Evolutionary conservation across 2,888 invertebrate genomes (phyloP).

Genomic region (Netelia inedita): DNA sequence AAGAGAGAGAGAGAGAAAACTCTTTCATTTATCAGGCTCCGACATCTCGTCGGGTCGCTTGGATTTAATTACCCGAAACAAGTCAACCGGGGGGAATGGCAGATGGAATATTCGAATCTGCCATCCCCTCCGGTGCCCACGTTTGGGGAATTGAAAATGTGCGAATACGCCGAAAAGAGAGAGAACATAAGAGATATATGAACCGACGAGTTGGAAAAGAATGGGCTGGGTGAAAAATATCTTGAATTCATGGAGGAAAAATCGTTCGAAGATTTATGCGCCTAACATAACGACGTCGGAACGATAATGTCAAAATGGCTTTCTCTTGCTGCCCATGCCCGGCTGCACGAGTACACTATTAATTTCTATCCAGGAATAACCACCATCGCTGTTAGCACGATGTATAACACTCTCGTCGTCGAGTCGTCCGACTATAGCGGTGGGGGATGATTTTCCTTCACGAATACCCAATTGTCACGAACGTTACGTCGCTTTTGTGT

Average conservation of each 20-base stretch:
- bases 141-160: constrained; percentile 52
- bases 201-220: constrained; percentile 66
- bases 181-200: constrained; percentile 60
- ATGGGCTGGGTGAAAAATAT: constrained; percentile 73
- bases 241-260: constrained; percentile 74
- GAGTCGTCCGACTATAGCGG: constrained; percentile 75
- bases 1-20: constrained; percentile 53
- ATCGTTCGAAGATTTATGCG: constrained; percentile 48
- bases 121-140: constrained; percentile 25
- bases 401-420: background rate
- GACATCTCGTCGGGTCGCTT: constrained; percentile 78
- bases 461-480: constrained; percentile 82
- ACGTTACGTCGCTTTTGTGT: constrained; percentile 80
- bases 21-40: constrained; percentile 80
- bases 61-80: constrained; percentile 80
- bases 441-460: constrained; percentile 80
- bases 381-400: constrained; percentile 29
- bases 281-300: constrained; percentile 67
- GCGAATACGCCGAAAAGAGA: constrained; percentile 49
- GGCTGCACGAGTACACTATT: constrained; percentile 81
- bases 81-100: constrained; percentile 71
- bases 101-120: constrained; percentile 57
- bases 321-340: constrained; percentile 75
- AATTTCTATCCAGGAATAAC: constrained; percentile 80
- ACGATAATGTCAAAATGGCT: constrained; percentile 71